Evolutionary conservation across 2,888 invertebrate species (phyloP).

Genomic region (Ectemnius cavifrons): DNA sequence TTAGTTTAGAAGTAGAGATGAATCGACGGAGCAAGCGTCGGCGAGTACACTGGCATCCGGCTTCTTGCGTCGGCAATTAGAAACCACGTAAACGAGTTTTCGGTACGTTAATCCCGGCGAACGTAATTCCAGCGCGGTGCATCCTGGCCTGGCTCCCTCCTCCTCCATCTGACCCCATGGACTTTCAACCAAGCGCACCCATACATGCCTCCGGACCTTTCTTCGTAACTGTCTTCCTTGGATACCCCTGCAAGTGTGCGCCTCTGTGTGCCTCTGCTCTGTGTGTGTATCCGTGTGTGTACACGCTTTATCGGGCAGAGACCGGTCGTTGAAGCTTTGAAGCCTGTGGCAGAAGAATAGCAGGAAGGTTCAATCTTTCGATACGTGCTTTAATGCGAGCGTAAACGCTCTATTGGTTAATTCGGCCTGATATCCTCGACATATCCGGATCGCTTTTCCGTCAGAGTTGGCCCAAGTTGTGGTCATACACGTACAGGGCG

Average conservation of each 20-base stretch:
- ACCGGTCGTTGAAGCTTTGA: constrained; percentile 61
- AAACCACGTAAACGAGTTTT: constrained; percentile 64
- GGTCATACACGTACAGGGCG: no score
- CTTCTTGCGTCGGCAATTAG: constrained; percentile 48
- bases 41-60: constrained; percentile 3
- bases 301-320: constrained; percentile 54
- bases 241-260: no score
- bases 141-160: constrained; percentile 42
- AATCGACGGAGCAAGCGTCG: background rate
- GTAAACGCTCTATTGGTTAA: background rate
- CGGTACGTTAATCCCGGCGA: constrained; percentile 62
- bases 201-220: constrained; percentile 8
- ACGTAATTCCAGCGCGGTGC: constrained; percentile 54
- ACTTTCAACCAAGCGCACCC: constrained; percentile 48
- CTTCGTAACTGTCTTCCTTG: background rate
- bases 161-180: constrained; percentile 58
- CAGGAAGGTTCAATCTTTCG: constrained; percentile 6
- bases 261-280: background rate
- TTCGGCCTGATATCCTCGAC: no score
- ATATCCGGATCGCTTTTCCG: no score
- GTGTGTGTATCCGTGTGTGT: constrained; percentile 10
- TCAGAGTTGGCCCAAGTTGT: no score
- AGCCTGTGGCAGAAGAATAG: constrained; percentile 26
- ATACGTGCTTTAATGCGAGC: background rate
- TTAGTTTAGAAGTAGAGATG: background rate